Conservation (phyloP, 2,888 invertebrate genomes). For the Oligia fasciuncula region DNA sequence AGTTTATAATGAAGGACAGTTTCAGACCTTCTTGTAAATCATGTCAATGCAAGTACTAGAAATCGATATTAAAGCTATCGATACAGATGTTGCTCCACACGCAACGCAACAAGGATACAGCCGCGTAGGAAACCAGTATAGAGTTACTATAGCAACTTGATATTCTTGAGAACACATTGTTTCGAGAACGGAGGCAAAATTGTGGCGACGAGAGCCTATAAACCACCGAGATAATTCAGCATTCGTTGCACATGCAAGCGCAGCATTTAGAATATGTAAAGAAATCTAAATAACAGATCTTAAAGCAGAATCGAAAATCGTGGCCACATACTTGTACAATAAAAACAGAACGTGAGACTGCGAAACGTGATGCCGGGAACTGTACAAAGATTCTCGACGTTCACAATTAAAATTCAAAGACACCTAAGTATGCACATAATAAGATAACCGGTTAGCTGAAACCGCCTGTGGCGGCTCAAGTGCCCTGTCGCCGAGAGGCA, state of each 20-base stretch:
- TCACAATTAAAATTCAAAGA: constrained; percentile 57
- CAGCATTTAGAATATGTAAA: constrained; percentile 39
- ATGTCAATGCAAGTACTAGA: constrained; percentile 44
- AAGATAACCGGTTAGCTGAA: constrained; percentile 53
- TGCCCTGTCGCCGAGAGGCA: constrained; percentile 9
- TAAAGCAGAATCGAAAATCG: constrained; percentile 11
- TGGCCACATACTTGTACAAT: constrained; percentile 31
- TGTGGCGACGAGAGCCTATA: constrained; percentile 36
- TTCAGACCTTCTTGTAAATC: constrained; percentile 44
- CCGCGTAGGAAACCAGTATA: constrained; percentile 58
- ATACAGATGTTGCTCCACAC: constrained; percentile 46
- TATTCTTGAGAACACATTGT: constrained; percentile 67
- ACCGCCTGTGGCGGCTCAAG: constrained; percentile 12
- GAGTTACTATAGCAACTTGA: constrained; percentile 65
- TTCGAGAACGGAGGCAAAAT: constrained; percentile 43
- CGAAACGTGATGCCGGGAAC: constrained; percentile 31
- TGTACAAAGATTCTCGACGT: constrained; percentile 30
- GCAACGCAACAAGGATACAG: constrained; percentile 50
- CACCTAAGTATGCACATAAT: constrained; percentile 46
- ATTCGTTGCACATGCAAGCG: constrained; percentile 29
- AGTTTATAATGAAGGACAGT: constrained; percentile 29
- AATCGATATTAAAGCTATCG: constrained; percentile 49
- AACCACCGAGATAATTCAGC: constrained; percentile 27
- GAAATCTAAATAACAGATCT: constrained; percentile 34
- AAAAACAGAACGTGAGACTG: constrained; percentile 46